phyloP scores from a whole-genome alignment of 2,888 invertebrate species.

The Pandemis cinnamomeana region DNA sequence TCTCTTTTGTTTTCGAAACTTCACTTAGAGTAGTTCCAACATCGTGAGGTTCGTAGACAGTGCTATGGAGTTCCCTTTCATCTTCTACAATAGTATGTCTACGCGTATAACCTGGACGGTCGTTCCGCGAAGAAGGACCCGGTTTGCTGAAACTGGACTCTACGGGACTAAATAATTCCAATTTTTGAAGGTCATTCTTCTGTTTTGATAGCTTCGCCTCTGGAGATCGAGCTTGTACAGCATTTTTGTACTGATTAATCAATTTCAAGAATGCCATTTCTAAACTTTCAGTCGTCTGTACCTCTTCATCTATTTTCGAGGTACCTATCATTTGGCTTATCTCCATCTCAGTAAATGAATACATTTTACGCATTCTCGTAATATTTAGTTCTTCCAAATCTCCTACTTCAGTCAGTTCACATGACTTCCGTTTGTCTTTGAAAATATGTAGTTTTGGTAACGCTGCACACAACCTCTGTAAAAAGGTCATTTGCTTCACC shows the following conservation, averaged over 20 bases:
- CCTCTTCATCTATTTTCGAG: constrained; percentile 51
- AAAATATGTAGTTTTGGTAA: background rate
- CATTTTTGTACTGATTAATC: constrained; percentile 13
- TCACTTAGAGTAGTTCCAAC: background rate
- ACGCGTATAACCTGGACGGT: background rate
- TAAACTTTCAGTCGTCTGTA: constrained; percentile 71
- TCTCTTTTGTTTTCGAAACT: constrained; percentile 16
- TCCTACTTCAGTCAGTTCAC: background rate
- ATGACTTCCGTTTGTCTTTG: background rate
- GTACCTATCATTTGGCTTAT: constrained; percentile 54
- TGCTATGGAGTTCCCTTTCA: constrained; percentile 58
- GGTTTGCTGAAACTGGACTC: background rate
- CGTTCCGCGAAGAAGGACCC: constrained; percentile 1
- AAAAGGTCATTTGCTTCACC: constrained; percentile 32
- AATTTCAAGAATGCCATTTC: constrained; percentile 50
- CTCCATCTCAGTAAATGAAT: constrained; percentile 66
- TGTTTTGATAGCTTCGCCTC: background rate
- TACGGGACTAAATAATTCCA: background rate
- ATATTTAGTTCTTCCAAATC: background rate
- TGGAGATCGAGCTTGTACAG: background rate
- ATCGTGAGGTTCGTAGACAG: constrained; percentile 50
- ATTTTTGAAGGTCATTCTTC: background rate
- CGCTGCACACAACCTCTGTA: background rate
- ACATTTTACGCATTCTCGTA: constrained; percentile 46
- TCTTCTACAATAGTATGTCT: constrained; percentile 39